Evolutionary conservation across 2,113 vertebrate species (phyloP).

Genomic region (Chrysochloris asiatica): DNA sequence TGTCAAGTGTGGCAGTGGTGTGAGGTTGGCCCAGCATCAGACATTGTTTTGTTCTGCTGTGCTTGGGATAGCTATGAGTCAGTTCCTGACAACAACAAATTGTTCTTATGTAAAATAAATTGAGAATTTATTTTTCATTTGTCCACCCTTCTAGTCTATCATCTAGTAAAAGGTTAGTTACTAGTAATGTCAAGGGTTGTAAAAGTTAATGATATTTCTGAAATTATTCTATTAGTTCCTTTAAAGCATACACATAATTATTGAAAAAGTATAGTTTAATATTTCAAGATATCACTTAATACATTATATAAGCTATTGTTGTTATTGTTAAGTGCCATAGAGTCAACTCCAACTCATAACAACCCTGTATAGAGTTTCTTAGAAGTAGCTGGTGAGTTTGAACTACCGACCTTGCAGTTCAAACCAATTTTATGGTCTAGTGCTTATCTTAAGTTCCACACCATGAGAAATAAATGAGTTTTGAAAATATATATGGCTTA

Average conservation of each 20-base stretch:
- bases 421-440: no score
- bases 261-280: neutral
- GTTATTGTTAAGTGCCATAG: no score
- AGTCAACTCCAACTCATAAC: no score
- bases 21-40: no score
- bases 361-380: no score
- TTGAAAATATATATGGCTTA: neutral
- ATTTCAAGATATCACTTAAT: neutral
- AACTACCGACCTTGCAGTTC: no score
- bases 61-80: no score
- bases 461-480: neutral
- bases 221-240: neutral
- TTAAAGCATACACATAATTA: neutral
- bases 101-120: neutral
- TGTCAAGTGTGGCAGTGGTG: no score
- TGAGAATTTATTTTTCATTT: conserved; percentile 21
- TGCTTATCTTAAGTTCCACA: no score
- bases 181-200: neutral
- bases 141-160: neutral
- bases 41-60: no score
- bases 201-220: neutral
- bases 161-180: neutral
- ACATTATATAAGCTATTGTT: neutral
- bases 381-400: no score
- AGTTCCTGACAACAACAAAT: neutral